Percentiles rank a stretch among this genome's conserved stretches.
phyloP scores from a whole-genome alignment of 2,113 vertebrate genomes.

The Microcebus lehilahytsara region DNA sequence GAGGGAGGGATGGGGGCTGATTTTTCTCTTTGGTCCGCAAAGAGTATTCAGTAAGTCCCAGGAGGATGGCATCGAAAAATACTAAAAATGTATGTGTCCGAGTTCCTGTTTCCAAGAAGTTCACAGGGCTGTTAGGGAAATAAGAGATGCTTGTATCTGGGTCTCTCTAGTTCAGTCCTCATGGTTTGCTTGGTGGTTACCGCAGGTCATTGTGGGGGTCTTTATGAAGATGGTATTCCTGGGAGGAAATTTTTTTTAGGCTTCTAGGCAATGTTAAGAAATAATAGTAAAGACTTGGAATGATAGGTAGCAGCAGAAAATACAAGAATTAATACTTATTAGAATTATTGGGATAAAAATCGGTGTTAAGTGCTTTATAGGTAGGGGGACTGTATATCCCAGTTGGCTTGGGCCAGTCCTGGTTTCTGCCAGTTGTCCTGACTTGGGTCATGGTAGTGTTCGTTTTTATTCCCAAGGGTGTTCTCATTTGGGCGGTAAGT shows the following conservation, averaged over 20 bases:
- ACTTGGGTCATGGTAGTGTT: background rate
- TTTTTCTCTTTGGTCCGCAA: background rate
- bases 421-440: background rate
- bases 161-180: background rate
- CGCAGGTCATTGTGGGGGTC: fast-evolving
- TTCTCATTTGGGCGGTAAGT: background rate
- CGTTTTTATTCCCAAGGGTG: background rate
- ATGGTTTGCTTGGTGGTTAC: background rate
- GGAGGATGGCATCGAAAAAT: background rate
- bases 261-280: background rate
- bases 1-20: background rate
- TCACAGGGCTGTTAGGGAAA: background rate
- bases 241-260: background rate
- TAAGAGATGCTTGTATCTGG: fast-evolving
- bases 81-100: fast-evolving
- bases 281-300: background rate
- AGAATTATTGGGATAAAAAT: background rate
- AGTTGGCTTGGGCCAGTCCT: background rate
- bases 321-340: background rate
- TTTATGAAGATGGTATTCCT: background rate
- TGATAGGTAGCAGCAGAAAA: background rate
- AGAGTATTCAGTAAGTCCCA: fast-evolving
- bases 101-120: background rate
- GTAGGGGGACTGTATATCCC: fast-evolving
- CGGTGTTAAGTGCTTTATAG: background rate